A percentile compares a stretch with the other conserved stretches of the same genome.
Conservation (phyloP, 2,888 invertebrate genomes). For the Drosophila buzzatii region DNA sequence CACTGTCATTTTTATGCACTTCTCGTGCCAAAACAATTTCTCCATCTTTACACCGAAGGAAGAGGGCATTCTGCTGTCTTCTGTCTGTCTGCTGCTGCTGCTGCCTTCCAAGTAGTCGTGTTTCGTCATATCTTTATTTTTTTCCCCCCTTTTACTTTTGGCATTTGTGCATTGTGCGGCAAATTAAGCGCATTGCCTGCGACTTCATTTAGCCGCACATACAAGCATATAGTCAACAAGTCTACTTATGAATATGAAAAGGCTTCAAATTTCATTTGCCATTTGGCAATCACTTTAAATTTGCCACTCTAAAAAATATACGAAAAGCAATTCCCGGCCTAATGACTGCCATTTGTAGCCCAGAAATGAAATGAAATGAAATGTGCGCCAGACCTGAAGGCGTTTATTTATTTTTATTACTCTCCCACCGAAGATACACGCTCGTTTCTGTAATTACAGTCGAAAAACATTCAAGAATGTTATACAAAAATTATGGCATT, state of each 20-base stretch:
- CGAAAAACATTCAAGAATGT: conserved; percentile 49
- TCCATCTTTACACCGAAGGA: conserved; percentile 24
- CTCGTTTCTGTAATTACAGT: conserved; percentile 62
- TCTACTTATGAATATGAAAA: conserved; percentile 21
- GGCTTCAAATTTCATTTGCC: conserved; percentile 59
- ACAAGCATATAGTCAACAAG: neutral
- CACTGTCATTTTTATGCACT: conserved; percentile 75
- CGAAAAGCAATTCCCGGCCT: conserved; percentile 66
- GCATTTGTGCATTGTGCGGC: conserved; percentile 63
- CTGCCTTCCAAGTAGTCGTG: conserved; percentile 25
- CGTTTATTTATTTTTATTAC: conserved; percentile 71
- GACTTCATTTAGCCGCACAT: conserved; percentile 59
- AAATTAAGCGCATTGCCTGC: conserved; percentile 74
- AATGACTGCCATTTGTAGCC: conserved; percentile 73
- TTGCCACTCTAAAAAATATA: conserved; percentile 31
- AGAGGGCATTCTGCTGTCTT: neutral
- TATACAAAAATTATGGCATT: conserved; percentile 59
- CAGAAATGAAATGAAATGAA: conserved; percentile 59
- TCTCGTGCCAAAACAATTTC: conserved; percentile 74
- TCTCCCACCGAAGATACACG: conserved; percentile 29
- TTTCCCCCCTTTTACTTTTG: neutral
- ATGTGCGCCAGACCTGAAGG: conserved; percentile 56
- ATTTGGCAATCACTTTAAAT: conserved; percentile 64
- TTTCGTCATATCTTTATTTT: conserved; percentile 2
- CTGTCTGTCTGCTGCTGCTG: neutral